Conservation (phyloP, 2,888 invertebrate genomes). For the Stramonita haemastoma region DNA sequence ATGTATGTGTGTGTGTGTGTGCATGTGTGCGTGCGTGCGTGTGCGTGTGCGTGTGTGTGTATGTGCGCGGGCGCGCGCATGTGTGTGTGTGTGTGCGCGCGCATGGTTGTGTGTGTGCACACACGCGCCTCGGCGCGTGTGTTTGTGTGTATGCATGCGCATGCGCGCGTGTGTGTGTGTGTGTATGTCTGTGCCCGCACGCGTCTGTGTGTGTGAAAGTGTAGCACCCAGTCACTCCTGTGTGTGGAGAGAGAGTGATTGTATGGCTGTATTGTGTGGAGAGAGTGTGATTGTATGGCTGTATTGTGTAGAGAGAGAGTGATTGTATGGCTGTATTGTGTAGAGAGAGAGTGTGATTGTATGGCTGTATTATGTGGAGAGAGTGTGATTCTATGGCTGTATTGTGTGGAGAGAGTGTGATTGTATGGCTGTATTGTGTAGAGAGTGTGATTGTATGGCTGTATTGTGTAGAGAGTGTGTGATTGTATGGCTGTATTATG, state of each 20-base stretch:
- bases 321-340: too few relatives aligned
- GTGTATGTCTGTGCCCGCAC: neutral
- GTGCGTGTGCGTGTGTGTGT: conserved; percentile 5
- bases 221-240: neutral
- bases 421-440: too few relatives aligned
- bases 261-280: too few relatives aligned
- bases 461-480: too few relatives aligned
- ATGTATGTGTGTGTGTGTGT: conserved; percentile 24
- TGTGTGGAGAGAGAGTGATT: too few relatives aligned
- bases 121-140: neutral
- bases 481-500: too few relatives aligned
- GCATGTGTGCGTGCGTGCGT: neutral
- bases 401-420: neutral
- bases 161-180: neutral
- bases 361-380: neutral
- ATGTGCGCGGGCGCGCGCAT: neutral
- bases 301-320: too few relatives aligned
- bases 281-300: too few relatives aligned
- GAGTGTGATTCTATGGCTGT: neutral
- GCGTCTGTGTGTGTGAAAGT: neutral
- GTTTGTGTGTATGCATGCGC: neutral
- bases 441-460: too few relatives aligned
- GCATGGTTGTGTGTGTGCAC: neutral
- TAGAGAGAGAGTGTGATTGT: neutral
- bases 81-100: neutral